Percentiles rank a stretch among this genome's conserved stretches.
phyloP scores from a whole-genome alignment of 2,113 vertebrate species.

The Varanus salvator region DNA sequence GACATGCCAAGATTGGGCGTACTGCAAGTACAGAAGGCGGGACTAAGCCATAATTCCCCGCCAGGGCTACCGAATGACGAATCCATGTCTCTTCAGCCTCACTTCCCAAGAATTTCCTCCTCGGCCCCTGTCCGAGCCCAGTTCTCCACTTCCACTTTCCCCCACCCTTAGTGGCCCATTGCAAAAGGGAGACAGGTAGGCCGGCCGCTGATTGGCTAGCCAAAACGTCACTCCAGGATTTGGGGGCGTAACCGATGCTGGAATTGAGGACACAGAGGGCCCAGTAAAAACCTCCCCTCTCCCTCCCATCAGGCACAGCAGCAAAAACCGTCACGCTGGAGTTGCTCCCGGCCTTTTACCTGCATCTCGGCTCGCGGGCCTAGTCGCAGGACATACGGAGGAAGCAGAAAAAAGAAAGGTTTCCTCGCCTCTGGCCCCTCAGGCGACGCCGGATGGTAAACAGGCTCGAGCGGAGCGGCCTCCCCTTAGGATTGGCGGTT shows the following conservation, averaged over 20 bases:
- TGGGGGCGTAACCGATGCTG: neutral
- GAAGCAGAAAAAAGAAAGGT: neutral
- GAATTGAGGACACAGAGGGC: neutral
- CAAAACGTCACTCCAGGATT: conserved; percentile 42
- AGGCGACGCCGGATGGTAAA: neutral
- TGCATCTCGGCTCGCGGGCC: conserved; percentile 19
- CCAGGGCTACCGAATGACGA: neutral
- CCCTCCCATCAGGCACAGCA: neutral
- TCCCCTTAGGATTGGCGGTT: conserved; percentile 48
- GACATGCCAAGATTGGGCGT: too few relatives aligned
- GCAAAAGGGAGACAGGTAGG: neutral
- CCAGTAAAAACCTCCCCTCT: neutral
- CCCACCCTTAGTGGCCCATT: neutral
- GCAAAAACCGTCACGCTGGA: neutral
- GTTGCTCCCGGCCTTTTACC: conserved; percentile 16
- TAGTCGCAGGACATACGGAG: neutral
- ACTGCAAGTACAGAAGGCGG: too few relatives aligned
- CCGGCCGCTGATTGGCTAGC: conserved; percentile 51
- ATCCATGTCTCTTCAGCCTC: too few relatives aligned
- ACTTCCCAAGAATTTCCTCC: neutral
- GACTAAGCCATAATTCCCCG: neutral
- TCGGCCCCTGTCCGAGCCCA: neutral
- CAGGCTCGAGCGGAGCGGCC: neutral
- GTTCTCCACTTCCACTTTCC: neutral
- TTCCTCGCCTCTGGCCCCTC: rapidly evolving